A percentile compares a stretch with the other conserved stretches of the same genome.
These are phyloP conservation scores for Atherix ibis DNA, from an alignment of 2,888 invertebrate genomes.

Conservation along the genomic window DNA sequence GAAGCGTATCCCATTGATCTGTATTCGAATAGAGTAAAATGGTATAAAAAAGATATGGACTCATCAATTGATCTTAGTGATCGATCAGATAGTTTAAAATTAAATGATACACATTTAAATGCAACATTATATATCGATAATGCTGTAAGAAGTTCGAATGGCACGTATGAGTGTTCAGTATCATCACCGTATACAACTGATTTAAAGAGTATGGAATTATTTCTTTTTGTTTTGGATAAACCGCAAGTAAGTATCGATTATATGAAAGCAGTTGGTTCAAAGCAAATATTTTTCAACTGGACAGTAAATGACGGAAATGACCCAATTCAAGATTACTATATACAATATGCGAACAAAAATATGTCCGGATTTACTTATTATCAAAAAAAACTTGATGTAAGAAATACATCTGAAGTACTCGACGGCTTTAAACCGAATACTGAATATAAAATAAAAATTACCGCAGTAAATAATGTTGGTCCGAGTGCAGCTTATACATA, in stretches of 20 bases:
- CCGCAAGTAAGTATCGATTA: slow-evolving; percentile 56
- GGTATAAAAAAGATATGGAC: slow-evolving; percentile 39
- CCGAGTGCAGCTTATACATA: slow-evolving; percentile 37
- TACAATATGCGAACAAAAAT: slow-evolving; percentile 40
- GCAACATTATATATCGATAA: slow-evolving; percentile 41
- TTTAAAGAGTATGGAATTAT: slow-evolving; percentile 32
- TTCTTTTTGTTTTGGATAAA: slow-evolving; percentile 46
- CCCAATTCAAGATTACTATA: slow-evolving; percentile 41
- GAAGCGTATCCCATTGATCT: slow-evolving; percentile 41
- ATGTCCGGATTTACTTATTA: slow-evolving; percentile 42
- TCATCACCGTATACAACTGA: slow-evolving; percentile 22
- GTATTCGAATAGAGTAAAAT: slow-evolving; percentile 26
- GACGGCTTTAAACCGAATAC: slow-evolving; percentile 47
- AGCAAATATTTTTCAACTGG: slow-evolving; percentile 68
- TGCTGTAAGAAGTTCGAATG: slow-evolving; percentile 54
- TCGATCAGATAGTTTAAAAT: slow-evolving; percentile 23
- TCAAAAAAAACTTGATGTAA: slow-evolving; percentile 41
- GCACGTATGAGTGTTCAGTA: slow-evolving; percentile 44
- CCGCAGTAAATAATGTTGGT: slow-evolving; percentile 51
- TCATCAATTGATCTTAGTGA: slow-evolving; percentile 25
- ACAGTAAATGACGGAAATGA: slow-evolving; percentile 62
- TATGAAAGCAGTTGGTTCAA: slow-evolving; percentile 57
- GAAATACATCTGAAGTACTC: slow-evolving; percentile 52
- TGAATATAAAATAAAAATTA: slow-evolving; percentile 48
- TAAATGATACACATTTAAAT: slow-evolving; percentile 43